Conservation (phyloP, 1,140 invertebrate genomes). For the Eupeodes corollae region DNA sequence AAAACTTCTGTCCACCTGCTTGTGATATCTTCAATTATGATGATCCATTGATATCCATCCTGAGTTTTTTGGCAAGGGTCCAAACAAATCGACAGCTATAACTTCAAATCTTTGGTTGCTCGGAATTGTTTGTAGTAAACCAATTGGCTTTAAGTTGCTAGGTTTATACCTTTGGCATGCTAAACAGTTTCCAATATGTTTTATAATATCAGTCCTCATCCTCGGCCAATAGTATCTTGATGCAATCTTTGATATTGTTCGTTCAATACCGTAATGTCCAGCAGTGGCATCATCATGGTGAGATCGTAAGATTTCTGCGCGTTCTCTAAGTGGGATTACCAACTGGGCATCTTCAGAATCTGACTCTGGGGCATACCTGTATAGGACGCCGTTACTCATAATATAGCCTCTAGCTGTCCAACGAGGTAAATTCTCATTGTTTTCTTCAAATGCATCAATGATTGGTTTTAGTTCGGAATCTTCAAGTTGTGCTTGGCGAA, state of each 20-base stretch:
- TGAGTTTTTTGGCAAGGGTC: conserved; percentile 15
- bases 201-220: too few species aligned
- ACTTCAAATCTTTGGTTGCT: conserved; percentile 9
- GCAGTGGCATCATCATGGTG: conserved; percentile 19
- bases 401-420: conserved; percentile 15
- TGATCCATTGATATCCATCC: conserved; percentile 16
- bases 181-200: too few species aligned
- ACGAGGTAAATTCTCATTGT: conserved; percentile 4
- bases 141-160: conserved; percentile 18
- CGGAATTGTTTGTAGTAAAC: conserved; percentile 13
- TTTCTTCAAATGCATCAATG: neutral
- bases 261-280: conserved; percentile 20
- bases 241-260: too few species aligned
- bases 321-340: conserved; percentile 16
- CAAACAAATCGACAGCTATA: conserved; percentile 21
- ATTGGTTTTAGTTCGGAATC: conserved; percentile 3
- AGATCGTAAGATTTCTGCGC: conserved; percentile 12
- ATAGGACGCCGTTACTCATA: conserved; percentile 15
- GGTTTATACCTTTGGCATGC: conserved; percentile 23
- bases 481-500: conserved; percentile 5
- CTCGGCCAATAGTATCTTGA: too few species aligned
- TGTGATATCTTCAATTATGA: conserved; percentile 25
- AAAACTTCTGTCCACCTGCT: conserved; percentile 23
- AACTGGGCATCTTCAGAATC: too few species aligned
- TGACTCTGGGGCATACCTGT: conserved; percentile 12